phyloP scores from a whole-genome alignment of 2,113 vertebrate species.

The Mirounga angustirostris region DNA sequence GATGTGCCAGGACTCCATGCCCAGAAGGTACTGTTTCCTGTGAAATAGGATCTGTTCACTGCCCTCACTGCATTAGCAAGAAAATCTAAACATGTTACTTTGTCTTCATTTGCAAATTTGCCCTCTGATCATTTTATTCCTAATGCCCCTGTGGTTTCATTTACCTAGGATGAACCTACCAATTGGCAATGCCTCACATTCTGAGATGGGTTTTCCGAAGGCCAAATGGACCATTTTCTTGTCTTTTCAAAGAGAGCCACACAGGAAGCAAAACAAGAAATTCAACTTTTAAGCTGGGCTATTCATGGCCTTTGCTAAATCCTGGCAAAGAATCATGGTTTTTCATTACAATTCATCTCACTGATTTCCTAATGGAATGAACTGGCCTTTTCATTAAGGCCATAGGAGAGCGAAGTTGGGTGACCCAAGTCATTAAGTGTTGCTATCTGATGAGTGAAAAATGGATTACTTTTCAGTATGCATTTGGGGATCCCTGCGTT shows the following conservation, averaged over 20 bases:
- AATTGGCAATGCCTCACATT: constrained; percentile 65
- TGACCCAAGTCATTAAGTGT: constrained; percentile 65
- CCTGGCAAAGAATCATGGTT: constrained; percentile 76
- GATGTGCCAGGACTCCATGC: not conserved
- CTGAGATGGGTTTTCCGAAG: constrained; percentile 75
- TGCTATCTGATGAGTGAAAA: constrained; percentile 54
- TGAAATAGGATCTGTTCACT: not conserved
- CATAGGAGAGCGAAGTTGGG: constrained; percentile 59
- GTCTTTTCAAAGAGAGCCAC: constrained; percentile 82
- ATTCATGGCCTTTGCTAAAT: constrained; percentile 74
- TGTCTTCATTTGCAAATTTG: not conserved
- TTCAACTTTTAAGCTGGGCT: constrained; percentile 73
- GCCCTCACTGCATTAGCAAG: constrained; percentile 37
- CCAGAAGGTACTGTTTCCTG: not conserved
- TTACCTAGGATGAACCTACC: constrained; percentile 75
- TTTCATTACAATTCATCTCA: constrained; percentile 80
- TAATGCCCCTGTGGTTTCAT: not conserved
- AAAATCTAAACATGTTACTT: not conserved
- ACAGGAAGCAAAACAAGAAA: constrained; percentile 86
- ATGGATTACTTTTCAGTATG: not conserved
- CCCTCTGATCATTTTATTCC: not conserved
- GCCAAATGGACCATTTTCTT: constrained; percentile 77
- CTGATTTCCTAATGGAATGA: constrained; percentile 76
- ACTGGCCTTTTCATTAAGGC: constrained; percentile 69
- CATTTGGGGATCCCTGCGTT: constrained; percentile 29